Evolutionary conservation across 2,888 invertebrate species (phyloP).

Genomic region (Isotomurus palustris): DNA sequence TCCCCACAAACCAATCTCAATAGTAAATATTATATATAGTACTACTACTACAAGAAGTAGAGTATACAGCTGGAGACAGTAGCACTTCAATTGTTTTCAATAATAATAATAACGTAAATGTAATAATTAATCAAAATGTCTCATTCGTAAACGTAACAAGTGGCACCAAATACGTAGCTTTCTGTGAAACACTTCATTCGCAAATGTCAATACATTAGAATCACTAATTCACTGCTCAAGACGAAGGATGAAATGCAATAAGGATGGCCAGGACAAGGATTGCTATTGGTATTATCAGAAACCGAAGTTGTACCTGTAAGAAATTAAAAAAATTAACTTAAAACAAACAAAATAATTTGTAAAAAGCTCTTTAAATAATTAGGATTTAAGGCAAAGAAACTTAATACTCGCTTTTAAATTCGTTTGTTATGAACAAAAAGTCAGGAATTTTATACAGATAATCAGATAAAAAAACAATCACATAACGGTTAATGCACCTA

Average conservation of each 20-base stretch:
- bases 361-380: too few relatives aligned
- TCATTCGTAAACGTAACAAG: background rate
- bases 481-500: too few relatives aligned
- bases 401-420: too few relatives aligned
- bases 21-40: too few relatives aligned
- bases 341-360: slow-evolving; percentile 16
- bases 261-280: slow-evolving; percentile 52
- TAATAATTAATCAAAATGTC: background rate
- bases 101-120: background rate
- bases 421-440: too few relatives aligned
- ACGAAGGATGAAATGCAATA: slow-evolving; percentile 50
- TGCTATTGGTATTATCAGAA: slow-evolving; percentile 51
- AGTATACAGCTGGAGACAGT: too few relatives aligned
- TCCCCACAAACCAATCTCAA: too few relatives aligned
- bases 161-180: background rate
- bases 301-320: slow-evolving; percentile 50
- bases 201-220: background rate
- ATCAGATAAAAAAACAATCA: too few relatives aligned
- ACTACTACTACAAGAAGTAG: too few relatives aligned
- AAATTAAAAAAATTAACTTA: slow-evolving; percentile 23
- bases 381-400: slow-evolving; percentile 1
- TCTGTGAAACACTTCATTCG: background rate
- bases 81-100: too few relatives aligned
- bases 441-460: too few relatives aligned
- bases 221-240: slow-evolving; percentile 32